These are phyloP conservation scores for Carlito syrichta DNA, from an alignment of 2,113 vertebrate genomes.

Conservation along the genomic window DNA sequence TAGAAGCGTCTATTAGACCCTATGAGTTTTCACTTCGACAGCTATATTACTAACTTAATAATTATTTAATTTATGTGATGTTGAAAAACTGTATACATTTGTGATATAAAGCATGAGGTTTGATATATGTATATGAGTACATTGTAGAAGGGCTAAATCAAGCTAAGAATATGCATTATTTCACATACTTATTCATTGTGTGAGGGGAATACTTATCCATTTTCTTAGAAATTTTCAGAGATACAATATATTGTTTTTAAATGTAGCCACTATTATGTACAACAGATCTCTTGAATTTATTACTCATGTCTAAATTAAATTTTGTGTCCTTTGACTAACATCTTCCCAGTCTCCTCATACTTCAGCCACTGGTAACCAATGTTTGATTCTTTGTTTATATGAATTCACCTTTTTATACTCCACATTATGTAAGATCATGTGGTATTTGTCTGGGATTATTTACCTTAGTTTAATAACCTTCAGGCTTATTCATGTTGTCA, in stretches of 20 bases:
- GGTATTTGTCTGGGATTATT: not conserved
- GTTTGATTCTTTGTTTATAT: not conserved
- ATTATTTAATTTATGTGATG: too few species aligned
- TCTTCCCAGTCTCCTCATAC: not conserved
- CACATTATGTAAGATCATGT: not conserved
- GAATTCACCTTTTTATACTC: not conserved
- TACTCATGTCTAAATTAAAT: not conserved
- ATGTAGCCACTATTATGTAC: not conserved
- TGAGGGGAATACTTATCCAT: not conserved
- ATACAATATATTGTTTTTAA: not conserved
- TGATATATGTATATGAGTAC: not conserved
- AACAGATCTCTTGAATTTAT: not conserved
- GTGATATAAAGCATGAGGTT: too few species aligned
- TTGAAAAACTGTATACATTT: too few species aligned
- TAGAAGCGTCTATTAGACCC: not conserved
- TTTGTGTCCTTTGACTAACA: not conserved
- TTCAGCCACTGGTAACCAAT: not conserved
- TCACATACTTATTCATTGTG: not conserved
- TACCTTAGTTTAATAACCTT: not conserved
- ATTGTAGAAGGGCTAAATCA: not conserved
- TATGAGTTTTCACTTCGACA: not conserved
- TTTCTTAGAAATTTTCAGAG: not conserved
- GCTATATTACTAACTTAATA: not conserved
- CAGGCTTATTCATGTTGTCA: not conserved
- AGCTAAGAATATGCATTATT: not conserved